Evolutionary conservation across 2,113 vertebrate genomes (phyloP).

Genomic region (Heloderma charlesbogerti): DNA sequence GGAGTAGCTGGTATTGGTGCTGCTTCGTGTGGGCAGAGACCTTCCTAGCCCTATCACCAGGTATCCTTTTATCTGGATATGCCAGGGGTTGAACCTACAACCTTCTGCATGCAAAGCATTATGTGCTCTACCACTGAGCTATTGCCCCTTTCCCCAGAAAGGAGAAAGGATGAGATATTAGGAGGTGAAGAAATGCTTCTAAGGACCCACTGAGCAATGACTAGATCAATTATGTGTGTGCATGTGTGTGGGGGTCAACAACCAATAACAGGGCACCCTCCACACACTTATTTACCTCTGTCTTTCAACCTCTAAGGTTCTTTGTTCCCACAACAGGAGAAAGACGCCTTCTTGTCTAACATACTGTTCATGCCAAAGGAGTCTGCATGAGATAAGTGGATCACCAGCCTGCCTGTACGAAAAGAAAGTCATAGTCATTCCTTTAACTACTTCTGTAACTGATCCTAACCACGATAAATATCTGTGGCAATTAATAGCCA

Average conservation of each 20-base stretch:
- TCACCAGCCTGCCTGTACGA: background rate
- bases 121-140: background rate
- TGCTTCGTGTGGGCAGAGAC: background rate
- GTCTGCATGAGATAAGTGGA: background rate
- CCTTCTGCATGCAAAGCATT: background rate
- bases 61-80: background rate
- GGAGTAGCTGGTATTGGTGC: background rate
- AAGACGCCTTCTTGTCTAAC: background rate
- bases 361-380: background rate
- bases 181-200: too few species aligned
- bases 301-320: background rate
- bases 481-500: constrained; percentile 54
- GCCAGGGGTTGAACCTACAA: background rate
- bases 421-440: background rate
- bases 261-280: background rate
- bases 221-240: background rate
- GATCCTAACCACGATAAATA: constrained; percentile 20
- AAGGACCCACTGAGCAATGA: background rate
- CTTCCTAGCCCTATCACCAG: background rate
- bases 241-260: too few species aligned
- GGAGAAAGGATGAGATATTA: background rate
- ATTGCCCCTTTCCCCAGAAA: background rate
- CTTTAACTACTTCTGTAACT: constrained; percentile 37
- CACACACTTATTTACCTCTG: too few species aligned
- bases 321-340: background rate